Base-by-base conservation (phyloP, 1,140 invertebrate genomes). In the Cyphomyrmex costatus region DNA sequence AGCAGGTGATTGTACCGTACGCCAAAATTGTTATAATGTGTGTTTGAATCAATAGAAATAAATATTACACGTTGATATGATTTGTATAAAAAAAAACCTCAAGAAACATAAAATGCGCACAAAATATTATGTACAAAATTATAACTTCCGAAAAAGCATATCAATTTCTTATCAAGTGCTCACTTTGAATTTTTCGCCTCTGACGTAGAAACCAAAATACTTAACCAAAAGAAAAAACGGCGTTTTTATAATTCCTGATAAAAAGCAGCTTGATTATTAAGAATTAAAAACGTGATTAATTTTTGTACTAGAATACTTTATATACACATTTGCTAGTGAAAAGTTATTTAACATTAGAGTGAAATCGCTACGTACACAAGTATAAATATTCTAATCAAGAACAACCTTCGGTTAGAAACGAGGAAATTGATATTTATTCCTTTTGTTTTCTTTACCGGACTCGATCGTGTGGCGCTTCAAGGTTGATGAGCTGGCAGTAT, bases 401-500 rank as follows among this genome's bases (percentile, higher is more conserved):
- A 33, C 14, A 61, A 51, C 77, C 58, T 79, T 79, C 27, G 10
- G 3, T 60, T 53, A 58, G 76, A 85, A 74, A 86, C 60, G 21
- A 86, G 61, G 49, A 74, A 71, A 71, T 82, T 42, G 33, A 21
- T 71, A 60, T 58, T 71, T 71, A 70, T 73, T 82, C 19, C 21
- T 73, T 60, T 73, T 71, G 65, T 70, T 58, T 73, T 46, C 53
- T 71, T 46, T 71, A 53, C 19, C 1, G 19, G 0, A 3, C 19
- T 65, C 33, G 30, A 68, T 71, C 10, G 56, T 14, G 56, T 3
- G 56, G 6, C 21, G 49, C 60, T 58, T 51, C 49, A 77, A 86
- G 83, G 83, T 51, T 60, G 71, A 84, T 76, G 79, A 87, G 83
- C 53, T 86, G 53, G 53, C 83, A 19, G 21, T 46, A 74, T 87